These are phyloP conservation scores for Limulus polyphemus DNA, from an alignment of 2,888 invertebrate genomes.

Conservation along the genomic window DNA sequence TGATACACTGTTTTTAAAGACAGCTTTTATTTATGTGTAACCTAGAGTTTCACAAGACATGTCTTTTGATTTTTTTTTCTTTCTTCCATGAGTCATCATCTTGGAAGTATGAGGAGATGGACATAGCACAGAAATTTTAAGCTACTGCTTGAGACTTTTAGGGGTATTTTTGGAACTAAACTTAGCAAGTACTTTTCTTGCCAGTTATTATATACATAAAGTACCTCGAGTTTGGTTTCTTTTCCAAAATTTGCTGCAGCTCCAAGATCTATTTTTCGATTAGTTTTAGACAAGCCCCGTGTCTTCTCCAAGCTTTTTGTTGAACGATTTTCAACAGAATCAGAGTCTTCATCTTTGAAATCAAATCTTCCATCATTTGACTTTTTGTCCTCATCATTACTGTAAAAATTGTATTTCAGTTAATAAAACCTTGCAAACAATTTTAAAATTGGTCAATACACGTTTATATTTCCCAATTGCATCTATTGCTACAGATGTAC, in stretches of 20 bases:
- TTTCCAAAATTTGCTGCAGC: conserved; percentile 51
- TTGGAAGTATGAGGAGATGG: too few species aligned
- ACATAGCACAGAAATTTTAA: too few species aligned
- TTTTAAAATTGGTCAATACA: not conserved
- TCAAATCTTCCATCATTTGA: conserved; percentile 17
- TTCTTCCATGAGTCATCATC: too few species aligned
- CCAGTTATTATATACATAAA: conserved; percentile 30
- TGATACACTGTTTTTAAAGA: too few species aligned
- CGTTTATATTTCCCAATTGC: too few species aligned
- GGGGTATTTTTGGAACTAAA: too few species aligned
- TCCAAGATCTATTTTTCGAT: conserved; percentile 43
- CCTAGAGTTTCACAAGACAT: too few species aligned
- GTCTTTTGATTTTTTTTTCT: too few species aligned
- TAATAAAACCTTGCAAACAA: not conserved
- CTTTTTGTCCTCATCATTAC: conserved; percentile 18
- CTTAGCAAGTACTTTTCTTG: too few species aligned
- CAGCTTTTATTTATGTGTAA: too few species aligned
- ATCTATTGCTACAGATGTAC: too few species aligned
- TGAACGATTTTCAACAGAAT: conserved; percentile 40
- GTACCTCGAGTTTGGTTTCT: conserved; percentile 34
- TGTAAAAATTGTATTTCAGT: conserved; percentile 6
- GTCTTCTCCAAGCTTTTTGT: conserved; percentile 34
- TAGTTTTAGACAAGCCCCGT: conserved; percentile 13
- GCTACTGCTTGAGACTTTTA: too few species aligned
- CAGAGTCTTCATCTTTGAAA: conserved; percentile 55